Conservation (phyloP, 2,113 vertebrate genomes). For the Sinocyclocheilus rhinocerous region DNA sequence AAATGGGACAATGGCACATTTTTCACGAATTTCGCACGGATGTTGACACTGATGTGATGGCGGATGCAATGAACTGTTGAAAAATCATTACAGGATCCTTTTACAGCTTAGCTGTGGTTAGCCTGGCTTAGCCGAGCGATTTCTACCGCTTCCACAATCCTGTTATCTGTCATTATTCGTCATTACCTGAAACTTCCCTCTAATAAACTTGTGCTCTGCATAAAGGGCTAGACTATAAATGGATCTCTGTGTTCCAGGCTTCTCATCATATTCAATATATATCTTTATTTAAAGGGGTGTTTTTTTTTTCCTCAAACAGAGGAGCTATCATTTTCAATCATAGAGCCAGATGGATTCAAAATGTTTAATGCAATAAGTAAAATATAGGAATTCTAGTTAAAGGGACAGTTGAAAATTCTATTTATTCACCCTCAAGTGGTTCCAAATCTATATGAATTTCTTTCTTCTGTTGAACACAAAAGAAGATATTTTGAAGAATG, state of each 20-base stretch:
- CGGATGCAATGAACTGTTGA: slow-evolving; percentile 30
- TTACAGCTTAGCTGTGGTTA: slow-evolving; percentile 26
- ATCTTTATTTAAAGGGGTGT: not conserved
- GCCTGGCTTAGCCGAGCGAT: not conserved
- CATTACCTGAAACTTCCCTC: slow-evolving; percentile 24
- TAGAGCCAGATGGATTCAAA: not conserved
- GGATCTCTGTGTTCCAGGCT: not conserved
- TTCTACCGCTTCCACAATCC: not conserved
- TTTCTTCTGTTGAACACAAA: not conserved
- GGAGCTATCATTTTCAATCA: not conserved
- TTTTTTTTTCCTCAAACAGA: not conserved
- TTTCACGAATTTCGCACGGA: slow-evolving; percentile 12
- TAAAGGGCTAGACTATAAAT: not conserved
- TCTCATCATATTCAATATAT: not conserved
- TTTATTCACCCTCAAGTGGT: not conserved
- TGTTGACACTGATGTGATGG: slow-evolving; percentile 25
- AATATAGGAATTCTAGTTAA: slow-evolving; percentile 1
- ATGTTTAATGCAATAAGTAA: not conserved
- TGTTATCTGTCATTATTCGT: slow-evolving; percentile 34
- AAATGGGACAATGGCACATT: slow-evolving; percentile 34
- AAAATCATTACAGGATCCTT: slow-evolving; percentile 39
- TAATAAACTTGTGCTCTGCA: slow-evolving; percentile 17
- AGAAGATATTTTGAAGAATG: not conserved
- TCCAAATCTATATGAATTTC: not conserved
- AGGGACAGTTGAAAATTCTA: not conserved